phyloP scores from a whole-genome alignment of 2,797 vertebrate species.

The Myotis myotis region DNA sequence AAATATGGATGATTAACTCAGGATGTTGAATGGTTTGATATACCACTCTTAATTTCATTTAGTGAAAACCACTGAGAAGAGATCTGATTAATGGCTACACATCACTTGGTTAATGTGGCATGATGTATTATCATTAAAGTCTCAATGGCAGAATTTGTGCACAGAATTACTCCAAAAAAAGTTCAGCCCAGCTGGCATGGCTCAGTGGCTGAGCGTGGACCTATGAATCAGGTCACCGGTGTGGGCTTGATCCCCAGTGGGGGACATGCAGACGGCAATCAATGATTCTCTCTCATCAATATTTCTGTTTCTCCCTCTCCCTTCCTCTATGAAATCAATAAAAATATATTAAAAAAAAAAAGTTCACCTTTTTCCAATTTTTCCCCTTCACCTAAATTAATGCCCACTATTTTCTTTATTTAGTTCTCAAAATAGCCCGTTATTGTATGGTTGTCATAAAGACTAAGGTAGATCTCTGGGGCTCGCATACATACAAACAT shows the following conservation, averaged over 20 bases:
- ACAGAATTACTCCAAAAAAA: background rate
- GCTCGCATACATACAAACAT: background rate
- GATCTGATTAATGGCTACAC: background rate
- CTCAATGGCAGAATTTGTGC: background rate
- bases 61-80: slow-evolving; percentile 33
- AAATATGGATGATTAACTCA: background rate
- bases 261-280: background rate
- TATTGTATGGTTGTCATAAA: background rate
- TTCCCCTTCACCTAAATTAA: background rate
- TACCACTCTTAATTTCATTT: background rate
- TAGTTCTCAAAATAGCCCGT: slow-evolving; percentile 3
- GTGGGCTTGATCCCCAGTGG: too few relatives aligned
- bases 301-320: too few relatives aligned
- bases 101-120: background rate
- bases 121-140: background rate
- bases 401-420: background rate
- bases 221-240: too few relatives aligned
- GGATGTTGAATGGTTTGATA: background rate
- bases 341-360: background rate
- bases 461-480: background rate
- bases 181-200: too few relatives aligned
- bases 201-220: too few relatives aligned
- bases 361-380: slow-evolving; percentile 14
- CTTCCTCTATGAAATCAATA: too few relatives aligned
- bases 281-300: too few relatives aligned